These are phyloP conservation scores for Orestias chungarensis DNA, from an alignment of 2,797 vertebrate species.

Conservation along the genomic window DNA sequence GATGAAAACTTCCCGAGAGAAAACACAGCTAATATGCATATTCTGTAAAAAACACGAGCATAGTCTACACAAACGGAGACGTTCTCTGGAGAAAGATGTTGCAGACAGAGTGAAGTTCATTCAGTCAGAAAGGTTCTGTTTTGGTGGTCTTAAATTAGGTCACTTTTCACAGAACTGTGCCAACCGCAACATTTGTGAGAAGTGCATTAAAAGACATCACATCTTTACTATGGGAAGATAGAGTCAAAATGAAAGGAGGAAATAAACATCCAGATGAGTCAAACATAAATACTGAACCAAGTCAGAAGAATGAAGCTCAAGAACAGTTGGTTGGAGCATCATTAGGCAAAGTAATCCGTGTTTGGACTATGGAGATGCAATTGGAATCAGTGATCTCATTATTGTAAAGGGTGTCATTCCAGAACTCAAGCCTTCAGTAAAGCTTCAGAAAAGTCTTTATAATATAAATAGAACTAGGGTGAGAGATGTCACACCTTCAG, in stretches of 20 bases:
- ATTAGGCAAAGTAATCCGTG: conserved; percentile 11
- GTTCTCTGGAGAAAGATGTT: no score
- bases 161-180: conserved; percentile 34
- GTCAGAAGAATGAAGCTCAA: conserved; percentile 1
- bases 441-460: neutral
- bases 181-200: conserved; percentile 25
- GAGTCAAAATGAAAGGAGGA: conserved; percentile 14
- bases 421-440: neutral
- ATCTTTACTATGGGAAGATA: neutral
- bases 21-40: neutral
- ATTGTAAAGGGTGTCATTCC: conserved; percentile 20
- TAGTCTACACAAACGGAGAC: no score
- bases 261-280: neutral
- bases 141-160: conserved; percentile 36
- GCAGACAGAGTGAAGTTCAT: no score
- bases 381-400: conserved; percentile 15
- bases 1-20: conserved; percentile 26
- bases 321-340: conserved; percentile 21
- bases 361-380: neutral
- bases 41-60: no score
- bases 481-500: conserved; percentile 9
- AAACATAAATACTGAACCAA: neutral
- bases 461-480: neutral
- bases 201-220: neutral
- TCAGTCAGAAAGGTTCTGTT: no score